Base-by-base conservation (phyloP, 2,888 invertebrate species). In the Orchesella flavescens region DNA sequence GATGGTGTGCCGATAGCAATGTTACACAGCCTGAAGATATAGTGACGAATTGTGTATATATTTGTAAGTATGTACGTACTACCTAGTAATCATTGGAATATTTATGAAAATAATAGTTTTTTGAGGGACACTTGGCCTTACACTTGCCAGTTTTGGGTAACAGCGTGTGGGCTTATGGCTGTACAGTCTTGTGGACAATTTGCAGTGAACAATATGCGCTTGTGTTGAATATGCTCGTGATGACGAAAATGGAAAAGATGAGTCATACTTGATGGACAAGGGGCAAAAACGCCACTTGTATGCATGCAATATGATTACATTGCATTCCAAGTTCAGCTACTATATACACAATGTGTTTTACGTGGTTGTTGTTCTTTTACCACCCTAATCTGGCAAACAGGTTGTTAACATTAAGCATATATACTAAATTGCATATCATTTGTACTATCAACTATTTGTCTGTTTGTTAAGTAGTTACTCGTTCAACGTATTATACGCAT, bases 261-360 rank as follows among this genome's bases (percentile, higher is more conserved):
- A 71, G 43, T 72, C 72, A 72, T 72, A 44, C 57, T 44, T 74
- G 74, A n/a, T 74, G 74, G 74, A 74, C 74, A 63, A 34, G 63
- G 34, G 34, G 21, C 19, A 46, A 61, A 3, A 46, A 49, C 44
- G 21, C 9, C n/a, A 13, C 15, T 53, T n/a, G 53, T 53, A 53
- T 53, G 53, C n/a, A 53, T n/a, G 53, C 13, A 53, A 53, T 53
- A 53, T n/a, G 13, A 1, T 53, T 46, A 46, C 55, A n/a, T 55
- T 55, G 55, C 17, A 57, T 17, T 57, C 17, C 10, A 53, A 57
- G 19, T 57, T 17, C 10, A n/a, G n/a, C 53, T 53, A 5, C 10
- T n/a, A 53, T 53, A 53, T 10, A 17, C 19, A 57, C 3, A 17
- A 19, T 19, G 17, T 57, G 7, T 19, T 17, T 17, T 57, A 57